These are phyloP conservation scores for Terebella lapidaria DNA, from an alignment of 2,888 invertebrate genomes.

Conservation along the genomic window DNA sequence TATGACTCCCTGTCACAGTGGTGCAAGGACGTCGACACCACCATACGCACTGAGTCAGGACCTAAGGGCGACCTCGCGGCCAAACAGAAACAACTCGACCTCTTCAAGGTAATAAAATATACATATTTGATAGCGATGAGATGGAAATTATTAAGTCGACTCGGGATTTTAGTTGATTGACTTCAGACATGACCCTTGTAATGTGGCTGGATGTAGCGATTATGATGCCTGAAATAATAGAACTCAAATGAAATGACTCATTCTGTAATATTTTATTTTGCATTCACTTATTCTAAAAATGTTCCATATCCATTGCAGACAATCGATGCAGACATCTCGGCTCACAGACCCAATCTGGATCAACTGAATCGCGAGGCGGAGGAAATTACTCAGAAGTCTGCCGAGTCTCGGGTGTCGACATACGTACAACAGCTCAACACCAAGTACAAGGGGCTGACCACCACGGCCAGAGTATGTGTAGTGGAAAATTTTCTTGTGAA, in stretches of 20 bases:
- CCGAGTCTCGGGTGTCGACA: conserved; percentile 77
- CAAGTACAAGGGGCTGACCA: conserved; percentile 62
- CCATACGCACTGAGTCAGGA: conserved; percentile 74
- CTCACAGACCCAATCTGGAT: conserved; percentile 75
- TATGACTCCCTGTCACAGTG: conserved; percentile 79
- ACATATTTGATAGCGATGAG: no score
- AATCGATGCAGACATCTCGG: conserved; percentile 76
- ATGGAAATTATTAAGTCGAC: no score
- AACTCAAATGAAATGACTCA: no score
- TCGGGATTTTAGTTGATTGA: no score
- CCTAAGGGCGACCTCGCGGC: conserved; percentile 75
- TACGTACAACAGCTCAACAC: conserved; percentile 73
- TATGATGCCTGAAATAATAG: no score
- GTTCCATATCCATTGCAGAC: conserved; percentile 37
- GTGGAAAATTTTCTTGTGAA: background rate
- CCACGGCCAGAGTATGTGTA: background rate
- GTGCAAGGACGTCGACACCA: conserved; percentile 77
- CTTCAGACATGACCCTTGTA: no score
- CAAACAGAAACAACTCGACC: conserved; percentile 72
- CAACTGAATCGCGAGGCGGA: conserved; percentile 67
- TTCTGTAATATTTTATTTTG: no score
- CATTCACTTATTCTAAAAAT: no score
- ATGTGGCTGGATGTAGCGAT: no score
- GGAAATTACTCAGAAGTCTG: conserved; percentile 69
- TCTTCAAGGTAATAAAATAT: conserved; percentile 61